Evolutionary conservation across 2,113 vertebrate species (phyloP).

Genomic region (Xiphorhynchus elegans): DNA sequence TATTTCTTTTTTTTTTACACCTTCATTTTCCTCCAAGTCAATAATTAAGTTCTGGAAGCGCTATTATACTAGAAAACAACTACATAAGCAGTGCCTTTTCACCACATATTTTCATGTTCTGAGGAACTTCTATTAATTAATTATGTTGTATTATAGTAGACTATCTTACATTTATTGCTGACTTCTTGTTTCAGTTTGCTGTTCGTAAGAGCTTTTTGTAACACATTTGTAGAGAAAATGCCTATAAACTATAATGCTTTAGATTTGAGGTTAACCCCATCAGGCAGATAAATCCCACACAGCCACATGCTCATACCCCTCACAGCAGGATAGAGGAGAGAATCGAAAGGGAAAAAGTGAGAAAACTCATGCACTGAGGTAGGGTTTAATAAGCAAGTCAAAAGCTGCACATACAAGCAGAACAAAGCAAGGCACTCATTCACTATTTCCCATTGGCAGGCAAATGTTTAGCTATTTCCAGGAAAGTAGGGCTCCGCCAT

Average conservation of each 20-base stretch:
- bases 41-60: neutral
- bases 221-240: neutral
- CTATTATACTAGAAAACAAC: neutral
- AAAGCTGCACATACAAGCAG: neutral
- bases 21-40: neutral
- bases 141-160: neutral
- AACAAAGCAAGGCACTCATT: neutral
- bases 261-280: neutral
- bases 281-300: neutral
- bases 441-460: neutral
- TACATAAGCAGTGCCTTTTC: neutral
- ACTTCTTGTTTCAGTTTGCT: neutral
- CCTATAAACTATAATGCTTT: neutral
- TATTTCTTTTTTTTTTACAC: neutral
- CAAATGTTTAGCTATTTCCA: neutral
- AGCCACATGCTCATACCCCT: fast-evolving
- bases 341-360: neutral
- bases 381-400: neutral
- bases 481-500: neutral
- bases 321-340: neutral
- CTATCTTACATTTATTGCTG: neutral
- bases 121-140: neutral
- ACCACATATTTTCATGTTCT: neutral
- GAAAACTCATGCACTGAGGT: neutral
- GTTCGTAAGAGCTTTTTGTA: neutral